Percentiles rank a stretch among this genome's conserved stretches.
These are phyloP conservation scores for Nothoprocta perdicaria DNA, from an alignment of 2,113 vertebrate genomes.

Conservation along the genomic window DNA sequence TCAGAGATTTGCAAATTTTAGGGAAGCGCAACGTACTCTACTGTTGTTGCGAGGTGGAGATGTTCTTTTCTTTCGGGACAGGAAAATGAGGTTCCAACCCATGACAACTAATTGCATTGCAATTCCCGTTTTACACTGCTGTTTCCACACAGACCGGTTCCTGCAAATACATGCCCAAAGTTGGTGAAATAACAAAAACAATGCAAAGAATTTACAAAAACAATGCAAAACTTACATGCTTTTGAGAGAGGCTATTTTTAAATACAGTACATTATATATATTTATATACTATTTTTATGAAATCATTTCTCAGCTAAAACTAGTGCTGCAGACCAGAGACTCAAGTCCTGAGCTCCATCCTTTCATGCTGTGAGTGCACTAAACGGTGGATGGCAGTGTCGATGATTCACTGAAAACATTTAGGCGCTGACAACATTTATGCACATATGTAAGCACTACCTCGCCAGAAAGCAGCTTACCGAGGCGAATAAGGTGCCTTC, in stretches of 20 bases:
- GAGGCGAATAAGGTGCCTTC: background rate
- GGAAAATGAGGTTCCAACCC: background rate
- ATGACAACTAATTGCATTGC: background rate
- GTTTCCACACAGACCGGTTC: background rate
- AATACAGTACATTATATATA: background rate
- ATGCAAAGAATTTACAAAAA: background rate
- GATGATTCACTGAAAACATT: conserved; percentile 30
- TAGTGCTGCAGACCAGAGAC: background rate
- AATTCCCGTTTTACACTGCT: background rate
- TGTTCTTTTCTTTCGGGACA: background rate
- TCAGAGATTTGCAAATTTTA: background rate
- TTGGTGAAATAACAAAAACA: background rate
- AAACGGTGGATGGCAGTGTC: conserved; percentile 24
- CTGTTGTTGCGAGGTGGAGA: background rate
- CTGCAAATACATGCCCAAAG: background rate
- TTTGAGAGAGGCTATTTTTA: background rate
- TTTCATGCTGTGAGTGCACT: background rate
- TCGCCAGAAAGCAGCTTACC: background rate
- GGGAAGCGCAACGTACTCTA: background rate
- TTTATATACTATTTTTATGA: background rate
- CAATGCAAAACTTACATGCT: background rate
- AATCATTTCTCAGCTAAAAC: background rate
- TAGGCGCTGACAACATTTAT: background rate
- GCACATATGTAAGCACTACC: background rate
- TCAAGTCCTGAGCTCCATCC: background rate